Conservation (phyloP, 2,797 vertebrate genomes). For the Vespertilio murinus region DNA sequence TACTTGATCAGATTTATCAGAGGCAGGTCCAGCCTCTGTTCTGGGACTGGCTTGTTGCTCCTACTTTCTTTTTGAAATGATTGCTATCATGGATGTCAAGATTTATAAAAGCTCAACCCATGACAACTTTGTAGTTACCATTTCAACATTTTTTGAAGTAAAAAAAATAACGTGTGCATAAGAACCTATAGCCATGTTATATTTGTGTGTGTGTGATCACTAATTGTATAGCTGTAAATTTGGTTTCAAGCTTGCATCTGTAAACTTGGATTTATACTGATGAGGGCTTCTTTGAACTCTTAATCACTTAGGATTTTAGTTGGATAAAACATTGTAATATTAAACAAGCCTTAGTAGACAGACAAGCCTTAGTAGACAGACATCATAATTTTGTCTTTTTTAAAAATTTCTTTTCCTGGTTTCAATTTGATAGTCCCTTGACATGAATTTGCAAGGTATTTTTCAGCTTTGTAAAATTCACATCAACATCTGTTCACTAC, state of each 20-base stretch:
- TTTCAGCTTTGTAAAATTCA: slow-evolving; percentile 73
- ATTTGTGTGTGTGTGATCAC: neutral
- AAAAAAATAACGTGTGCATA: neutral
- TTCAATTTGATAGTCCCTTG: slow-evolving; percentile 74
- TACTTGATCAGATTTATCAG: neutral
- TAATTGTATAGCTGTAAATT: neutral
- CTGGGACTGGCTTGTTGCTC: neutral
- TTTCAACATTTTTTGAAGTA: neutral
- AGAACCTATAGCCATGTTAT: neutral
- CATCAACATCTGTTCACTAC: slow-evolving; percentile 79
- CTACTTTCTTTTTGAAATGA: slow-evolving; percentile 36
- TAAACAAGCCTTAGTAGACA: slow-evolving; percentile 5
- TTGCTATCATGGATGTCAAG: neutral
- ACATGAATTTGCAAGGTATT: slow-evolving; percentile 69
- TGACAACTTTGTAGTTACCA: neutral
- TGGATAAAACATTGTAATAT: neutral
- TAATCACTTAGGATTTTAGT: neutral
- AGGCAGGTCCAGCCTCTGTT: neutral
- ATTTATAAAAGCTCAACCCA: neutral
- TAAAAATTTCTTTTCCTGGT: slow-evolving; percentile 53
- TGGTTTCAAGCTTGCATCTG: neutral
- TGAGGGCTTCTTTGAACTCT: neutral
- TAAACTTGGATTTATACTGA: neutral
- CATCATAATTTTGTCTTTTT: neutral
- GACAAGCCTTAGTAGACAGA: slow-evolving; percentile 35